phyloP scores from a whole-genome alignment of 2,888 invertebrate species.

The Aethes cnicana region DNA sequence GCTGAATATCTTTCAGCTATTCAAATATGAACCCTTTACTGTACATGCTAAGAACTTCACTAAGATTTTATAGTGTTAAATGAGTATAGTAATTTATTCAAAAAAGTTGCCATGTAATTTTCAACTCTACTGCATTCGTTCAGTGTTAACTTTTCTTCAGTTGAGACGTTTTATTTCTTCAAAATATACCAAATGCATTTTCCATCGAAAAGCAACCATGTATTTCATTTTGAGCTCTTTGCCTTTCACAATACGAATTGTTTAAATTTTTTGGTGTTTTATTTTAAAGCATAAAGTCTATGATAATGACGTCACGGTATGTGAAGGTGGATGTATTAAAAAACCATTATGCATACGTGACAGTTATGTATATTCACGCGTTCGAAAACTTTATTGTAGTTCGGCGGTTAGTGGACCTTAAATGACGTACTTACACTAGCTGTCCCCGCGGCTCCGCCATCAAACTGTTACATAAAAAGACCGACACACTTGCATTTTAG shows the following conservation, averaged over 20 bases:
- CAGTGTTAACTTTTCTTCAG: slow-evolving; percentile 13
- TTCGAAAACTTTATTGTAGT: no score
- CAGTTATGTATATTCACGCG: slow-evolving; percentile 71
- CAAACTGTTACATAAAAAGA: no score
- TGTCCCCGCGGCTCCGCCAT: no score
- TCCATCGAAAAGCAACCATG: background rate
- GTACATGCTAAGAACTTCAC: background rate
- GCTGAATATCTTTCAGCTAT: background rate
- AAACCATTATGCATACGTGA: slow-evolving; percentile 73
- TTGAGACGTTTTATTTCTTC: slow-evolving; percentile 17
- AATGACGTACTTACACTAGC: no score
- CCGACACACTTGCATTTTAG: no score
- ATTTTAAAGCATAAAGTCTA: slow-evolving; percentile 36
- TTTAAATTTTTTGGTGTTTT: slow-evolving; percentile 6
- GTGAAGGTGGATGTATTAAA: slow-evolving; percentile 69
- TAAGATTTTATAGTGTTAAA: background rate
- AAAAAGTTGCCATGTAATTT: slow-evolving; percentile 10
- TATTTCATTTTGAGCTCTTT: slow-evolving; percentile 39
- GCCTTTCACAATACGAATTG: slow-evolving; percentile 22
- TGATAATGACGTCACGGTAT: slow-evolving; percentile 76
- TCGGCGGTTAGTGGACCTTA: no score
- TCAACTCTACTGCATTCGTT: background rate
- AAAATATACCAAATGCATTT: background rate
- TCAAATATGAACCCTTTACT: background rate
- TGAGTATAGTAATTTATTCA: slow-evolving; percentile 9